Evolutionary conservation across 2,888 invertebrate genomes (phyloP), one percentile per base, ranked within the genome.

Genomic region (Agrotis segetum): DNA sequence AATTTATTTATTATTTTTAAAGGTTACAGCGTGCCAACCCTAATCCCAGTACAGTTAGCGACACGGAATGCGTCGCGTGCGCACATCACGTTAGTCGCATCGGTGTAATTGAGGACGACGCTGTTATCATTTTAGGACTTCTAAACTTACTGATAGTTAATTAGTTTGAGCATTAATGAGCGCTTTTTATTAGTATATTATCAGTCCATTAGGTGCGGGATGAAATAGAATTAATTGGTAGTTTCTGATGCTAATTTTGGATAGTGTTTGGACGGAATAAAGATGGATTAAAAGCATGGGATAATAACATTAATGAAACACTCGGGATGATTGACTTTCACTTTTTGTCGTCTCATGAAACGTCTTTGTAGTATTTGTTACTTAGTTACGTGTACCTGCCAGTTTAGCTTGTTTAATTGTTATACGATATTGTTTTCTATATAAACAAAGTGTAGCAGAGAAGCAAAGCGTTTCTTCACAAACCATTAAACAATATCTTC

Each of bases 31-130:
- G 62, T 67, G 52, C 0, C 85, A 83, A 0, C 86, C 85, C 76
- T 82, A 55, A 21, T 44, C 16, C n/a, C 59, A 70, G 47, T 75
- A 87, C 85, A 83, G 87, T 85, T 86, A 86, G 74, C 73, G 81
- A 78, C 75, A 82, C 71, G 77, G 83, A 85, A 83, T 83, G 79
- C 77, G 79, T 85, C 82, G 83, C 87, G 87, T 86, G 85, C 74
- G 70, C 72, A n/a, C 70, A 34, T 24, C 70, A 29, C 34, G 74
- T 83, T 85, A 80, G 71, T 70, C 58, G 49, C 71, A 60, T 56
- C 75, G 76, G 71, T 65, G 72, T 84, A 77, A 85, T 85, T 84
- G 79, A 81, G 84, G 73, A 81, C 82, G 77, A 53, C 52, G 6
- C 62, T 74, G 71, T 77, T 81, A 81, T 81, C 84, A 81, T 79